Percentiles rank a stretch among this genome's conserved stretches.
Conservation (phyloP, 2,888 invertebrate species). For the Clusia tigrina region DNA sequence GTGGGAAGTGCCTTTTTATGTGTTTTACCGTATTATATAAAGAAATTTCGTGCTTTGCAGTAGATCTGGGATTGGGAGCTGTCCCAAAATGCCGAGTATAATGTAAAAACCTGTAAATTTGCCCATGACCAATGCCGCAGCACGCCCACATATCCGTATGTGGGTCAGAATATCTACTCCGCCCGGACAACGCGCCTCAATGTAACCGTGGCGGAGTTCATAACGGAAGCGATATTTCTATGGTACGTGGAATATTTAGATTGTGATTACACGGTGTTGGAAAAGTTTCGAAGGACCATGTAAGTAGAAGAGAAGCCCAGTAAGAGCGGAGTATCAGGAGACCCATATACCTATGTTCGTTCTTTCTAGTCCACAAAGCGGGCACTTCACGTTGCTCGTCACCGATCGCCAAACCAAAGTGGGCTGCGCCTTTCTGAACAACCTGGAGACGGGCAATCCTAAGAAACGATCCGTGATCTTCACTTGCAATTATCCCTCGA, state of each 20-base stretch:
- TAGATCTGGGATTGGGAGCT: constrained; percentile 33
- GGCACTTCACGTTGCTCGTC: constrained; percentile 32
- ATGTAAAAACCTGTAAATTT: constrained; percentile 32
- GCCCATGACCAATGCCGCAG: constrained; percentile 35
- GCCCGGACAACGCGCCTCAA: constrained; percentile 26
- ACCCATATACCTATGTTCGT: constrained; percentile 9
- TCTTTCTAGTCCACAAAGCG: constrained; percentile 33
- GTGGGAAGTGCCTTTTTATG: too few relatives aligned
- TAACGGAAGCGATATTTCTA: constrained; percentile 30
- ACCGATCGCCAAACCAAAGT: constrained; percentile 32
- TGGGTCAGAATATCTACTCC: constrained; percentile 37
- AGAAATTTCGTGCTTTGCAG: not conserved
- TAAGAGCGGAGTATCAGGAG: not conserved
- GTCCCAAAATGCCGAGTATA: constrained; percentile 31
- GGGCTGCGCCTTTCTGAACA: constrained; percentile 32
- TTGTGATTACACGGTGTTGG: constrained; percentile 26
- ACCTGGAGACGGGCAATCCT: not conserved
- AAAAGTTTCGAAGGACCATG: constrained; percentile 28
- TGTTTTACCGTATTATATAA: not conserved
- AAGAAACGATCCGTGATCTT: constrained; percentile 26
- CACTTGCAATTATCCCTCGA: constrained; percentile 37
- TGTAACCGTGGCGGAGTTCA: constrained; percentile 22
- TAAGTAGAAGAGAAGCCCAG: too few relatives aligned
- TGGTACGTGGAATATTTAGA: constrained; percentile 35
- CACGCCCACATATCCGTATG: constrained; percentile 29